Evolutionary conservation across 37 sponge, comb jelly and placozoan species (phyloP), one percentile per base, ranked within the genome.

Genomic region (Aphrocallistes beatrix): DNA sequence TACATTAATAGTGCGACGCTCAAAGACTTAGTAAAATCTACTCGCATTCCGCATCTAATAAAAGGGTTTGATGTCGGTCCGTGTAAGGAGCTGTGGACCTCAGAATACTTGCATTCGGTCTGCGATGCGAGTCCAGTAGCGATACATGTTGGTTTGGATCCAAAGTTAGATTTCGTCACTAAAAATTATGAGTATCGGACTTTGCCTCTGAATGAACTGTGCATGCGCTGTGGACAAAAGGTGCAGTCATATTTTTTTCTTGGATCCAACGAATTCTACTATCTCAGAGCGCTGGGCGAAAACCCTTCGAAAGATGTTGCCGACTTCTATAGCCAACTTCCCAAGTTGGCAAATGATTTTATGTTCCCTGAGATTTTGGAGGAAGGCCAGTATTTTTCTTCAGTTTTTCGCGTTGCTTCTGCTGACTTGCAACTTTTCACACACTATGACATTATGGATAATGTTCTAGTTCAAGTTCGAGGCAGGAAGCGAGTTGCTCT

Each of bases 391-490:
- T 86, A 82, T 37, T 96, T 96, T 83, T 96, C 97, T 23, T 91
- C 91, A 38, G 94, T 96, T 28, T 49, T 96, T 3, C 84, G 97
- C 38, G 51, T 96, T 1, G 87, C 91, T 30, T 96, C 97, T 38
- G 82, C 94, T 37, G 85, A 83, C n/a, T 49, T 94, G 0, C 90
- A 89, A 36, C 86, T 96, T 0, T 96, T 95, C 95, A 96, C 97
- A 0, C 97, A 96, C 83, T 96, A 94, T 81, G 97, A 96, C 94
- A 90, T 96, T 16, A 96, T 96, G 97, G 97, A 96, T 81, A 96
- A 96, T 81, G 38, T 94, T n/a, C 85, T 96, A 42, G 91, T 96
- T 8, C 94, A 96, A 83, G 87, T 96, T 23, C 82, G 50, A 17
- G 97, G 97, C 16, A 51, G 69, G 0, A 96, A 96, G 69, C 75